A percentile compares a stretch with the other conserved stretches of the same genome.
Conservation (phyloP, 2,797 vertebrate species). For the Alfaro cultratus region DNA sequence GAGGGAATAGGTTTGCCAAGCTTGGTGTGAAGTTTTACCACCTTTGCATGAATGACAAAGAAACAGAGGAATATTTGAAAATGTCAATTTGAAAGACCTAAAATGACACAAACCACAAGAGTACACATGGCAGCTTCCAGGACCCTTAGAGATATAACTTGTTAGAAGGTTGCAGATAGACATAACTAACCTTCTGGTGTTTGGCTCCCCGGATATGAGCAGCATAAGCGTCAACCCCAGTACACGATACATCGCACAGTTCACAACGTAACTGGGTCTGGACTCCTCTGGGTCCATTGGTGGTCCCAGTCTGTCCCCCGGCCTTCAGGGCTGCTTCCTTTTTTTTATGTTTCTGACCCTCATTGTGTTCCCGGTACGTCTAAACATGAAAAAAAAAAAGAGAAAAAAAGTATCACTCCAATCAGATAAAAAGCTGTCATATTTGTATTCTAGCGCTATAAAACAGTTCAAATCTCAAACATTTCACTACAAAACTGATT, state of each 20-base stretch:
- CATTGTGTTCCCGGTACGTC: constrained; percentile 86
- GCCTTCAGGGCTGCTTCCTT: constrained; percentile 83
- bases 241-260: constrained; percentile 85
- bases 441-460: not conserved
- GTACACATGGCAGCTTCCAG: not conserved
- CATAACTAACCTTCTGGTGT: constrained; percentile 81
- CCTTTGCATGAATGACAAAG: constrained; percentile 72
- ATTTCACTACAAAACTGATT: not conserved
- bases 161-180: not conserved
- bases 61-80: constrained; percentile 24
- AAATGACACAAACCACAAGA: not conserved
- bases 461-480: not conserved
- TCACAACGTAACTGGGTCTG: constrained; percentile 83
- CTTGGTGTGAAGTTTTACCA: constrained; percentile 88
- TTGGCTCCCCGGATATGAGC: constrained; percentile 81
- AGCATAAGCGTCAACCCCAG: constrained; percentile 82
- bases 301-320: constrained; percentile 66
- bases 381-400: constrained; percentile 20
- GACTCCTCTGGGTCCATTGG: constrained; percentile 65
- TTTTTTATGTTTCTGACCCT: constrained; percentile 89
- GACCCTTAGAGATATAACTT: constrained; percentile 14
- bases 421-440: not conserved
- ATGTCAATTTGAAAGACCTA: constrained; percentile 34
- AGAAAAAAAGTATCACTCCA: not conserved
- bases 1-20: constrained; percentile 88